Evolutionary conservation across 2,888 invertebrate species (phyloP).

Genomic region (Callosobruchus maculatus): DNA sequence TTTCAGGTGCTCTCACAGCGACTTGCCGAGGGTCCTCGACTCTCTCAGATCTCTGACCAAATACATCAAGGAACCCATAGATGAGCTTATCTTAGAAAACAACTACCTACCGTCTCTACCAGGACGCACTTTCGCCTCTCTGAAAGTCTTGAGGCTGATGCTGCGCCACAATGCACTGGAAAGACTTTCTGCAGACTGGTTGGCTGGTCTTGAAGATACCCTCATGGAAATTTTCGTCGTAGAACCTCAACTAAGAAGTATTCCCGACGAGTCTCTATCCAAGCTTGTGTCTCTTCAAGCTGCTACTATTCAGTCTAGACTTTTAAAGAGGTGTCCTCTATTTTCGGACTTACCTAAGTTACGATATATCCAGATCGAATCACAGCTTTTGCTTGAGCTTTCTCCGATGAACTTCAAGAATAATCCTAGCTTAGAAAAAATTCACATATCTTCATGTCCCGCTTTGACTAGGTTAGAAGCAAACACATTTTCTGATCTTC

Average conservation of each 20-base stretch:
- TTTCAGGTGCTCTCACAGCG: constrained; percentile 88
- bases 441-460: constrained; percentile 69
- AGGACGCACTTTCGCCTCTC: constrained; percentile 72
- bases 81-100: constrained; percentile 83
- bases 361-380: constrained; percentile 69
- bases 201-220: constrained; percentile 71
- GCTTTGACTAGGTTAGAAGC: constrained; percentile 67
- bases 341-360: constrained; percentile 69
- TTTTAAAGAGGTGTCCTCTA: constrained; percentile 70
- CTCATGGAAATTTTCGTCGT: constrained; percentile 81
- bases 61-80: constrained; percentile 67
- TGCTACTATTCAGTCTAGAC: constrained; percentile 75
- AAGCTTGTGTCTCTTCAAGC: constrained; percentile 76
- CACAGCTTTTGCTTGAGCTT: constrained; percentile 62
- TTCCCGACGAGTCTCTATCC: constrained; percentile 74
- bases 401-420: constrained; percentile 67
- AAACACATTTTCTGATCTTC: constrained; percentile 61
- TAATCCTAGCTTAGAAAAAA: constrained; percentile 68
- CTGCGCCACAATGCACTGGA: constrained; percentile 79
- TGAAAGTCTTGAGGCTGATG: constrained; percentile 76
- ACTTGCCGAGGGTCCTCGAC: constrained; percentile 70
- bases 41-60: constrained; percentile 69
- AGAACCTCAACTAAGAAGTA: constrained; percentile 73
- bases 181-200: constrained; percentile 75
- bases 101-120: constrained; percentile 83